Conservation (phyloP, 2,113 vertebrate genomes). For the Eurystomus gularis region DNA sequence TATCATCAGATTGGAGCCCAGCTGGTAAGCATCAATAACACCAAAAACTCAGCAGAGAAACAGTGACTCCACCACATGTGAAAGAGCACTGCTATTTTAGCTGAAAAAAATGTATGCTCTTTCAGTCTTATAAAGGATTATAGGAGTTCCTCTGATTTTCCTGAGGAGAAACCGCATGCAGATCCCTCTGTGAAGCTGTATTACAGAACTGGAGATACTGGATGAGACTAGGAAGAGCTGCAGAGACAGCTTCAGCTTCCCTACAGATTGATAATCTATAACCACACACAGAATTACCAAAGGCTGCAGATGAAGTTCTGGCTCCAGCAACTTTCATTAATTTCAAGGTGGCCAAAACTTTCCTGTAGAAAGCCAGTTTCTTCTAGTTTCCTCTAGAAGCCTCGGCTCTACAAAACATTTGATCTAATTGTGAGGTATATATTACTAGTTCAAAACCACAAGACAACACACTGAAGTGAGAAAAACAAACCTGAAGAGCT, state of each 20-base stretch:
- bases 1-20: constrained; percentile 11
- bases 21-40: constrained; percentile 22
- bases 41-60: not conserved
- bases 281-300: not conserved
- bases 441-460: not conserved
- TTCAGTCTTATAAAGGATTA: not conserved
- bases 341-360: not conserved
- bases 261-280: not conserved
- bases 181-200: not conserved
- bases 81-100: constrained; percentile 7
- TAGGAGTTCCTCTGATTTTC: not conserved
- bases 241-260: not conserved
- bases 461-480: not conserved
- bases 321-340: not conserved
- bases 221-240: not conserved
- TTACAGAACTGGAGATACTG: not conserved
- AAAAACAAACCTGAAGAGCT: not conserved
- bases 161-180: not conserved
- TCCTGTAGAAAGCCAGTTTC: too few species aligned
- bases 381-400: too few species aligned
- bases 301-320: not conserved
- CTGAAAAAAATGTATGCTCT: not conserved
- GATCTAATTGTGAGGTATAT: not conserved
- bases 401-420: not conserved
- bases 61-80: constrained; percentile 1